Percentiles rank a stretch among this genome's conserved stretches.
Evolutionary conservation across 2,113 vertebrate species (phyloP).

Genomic region (Gambusia holbrooki): DNA sequence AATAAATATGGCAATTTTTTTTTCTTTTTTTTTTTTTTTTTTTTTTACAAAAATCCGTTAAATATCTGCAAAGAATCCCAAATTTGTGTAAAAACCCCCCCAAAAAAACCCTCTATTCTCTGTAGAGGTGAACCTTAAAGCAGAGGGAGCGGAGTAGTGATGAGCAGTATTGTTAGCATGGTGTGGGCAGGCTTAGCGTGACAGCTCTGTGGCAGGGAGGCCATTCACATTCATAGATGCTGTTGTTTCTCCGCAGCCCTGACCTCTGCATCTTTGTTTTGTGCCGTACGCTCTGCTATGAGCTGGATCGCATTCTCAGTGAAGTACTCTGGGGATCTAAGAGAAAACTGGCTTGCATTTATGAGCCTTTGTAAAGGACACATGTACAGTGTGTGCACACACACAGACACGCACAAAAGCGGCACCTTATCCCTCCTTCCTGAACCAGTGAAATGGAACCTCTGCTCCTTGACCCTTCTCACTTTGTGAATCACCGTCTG

Average conservation of each 20-base stretch:
- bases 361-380: too few species aligned
- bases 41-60: too few species aligned
- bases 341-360: conserved; percentile 21
- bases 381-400: too few species aligned
- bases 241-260: conserved; percentile 5
- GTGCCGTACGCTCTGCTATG: background rate
- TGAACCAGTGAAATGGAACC: background rate
- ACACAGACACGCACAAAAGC: background rate
- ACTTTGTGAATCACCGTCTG: too few species aligned
- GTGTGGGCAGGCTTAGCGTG: background rate
- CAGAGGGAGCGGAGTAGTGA: background rate
- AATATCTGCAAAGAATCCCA: too few species aligned
- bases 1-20: too few species aligned
- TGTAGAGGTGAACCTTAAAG: too few species aligned
- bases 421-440: conserved; percentile 23
- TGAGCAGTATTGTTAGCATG: background rate
- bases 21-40: too few species aligned
- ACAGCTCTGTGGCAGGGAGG: conserved; percentile 13
- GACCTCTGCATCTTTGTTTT: conserved; percentile 36
- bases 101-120: too few species aligned
- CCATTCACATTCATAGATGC: conserved; percentile 20
- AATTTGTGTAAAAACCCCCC: too few species aligned
- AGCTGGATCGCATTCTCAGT: conserved; percentile 21
- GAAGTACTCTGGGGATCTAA: background rate
- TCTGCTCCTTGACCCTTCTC: too few species aligned